These are phyloP conservation scores for Vimba vimba DNA, from an alignment of 2,113 vertebrate genomes.

Conservation along the genomic window DNA sequence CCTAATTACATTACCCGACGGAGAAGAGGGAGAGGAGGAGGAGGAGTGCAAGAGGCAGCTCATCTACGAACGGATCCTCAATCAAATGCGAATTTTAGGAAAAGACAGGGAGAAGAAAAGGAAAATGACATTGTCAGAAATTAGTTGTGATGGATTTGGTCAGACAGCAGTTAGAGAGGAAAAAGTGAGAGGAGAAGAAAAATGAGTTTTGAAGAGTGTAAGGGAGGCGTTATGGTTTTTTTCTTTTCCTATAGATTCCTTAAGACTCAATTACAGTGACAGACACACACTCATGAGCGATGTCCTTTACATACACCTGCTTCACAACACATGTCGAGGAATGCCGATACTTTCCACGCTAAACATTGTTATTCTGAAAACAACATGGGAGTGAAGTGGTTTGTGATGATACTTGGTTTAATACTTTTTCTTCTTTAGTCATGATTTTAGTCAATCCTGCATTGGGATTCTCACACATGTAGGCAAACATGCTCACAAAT, in stretches of 20 bases:
- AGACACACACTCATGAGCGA: conserved; percentile 10
- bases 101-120: conserved; percentile 28
- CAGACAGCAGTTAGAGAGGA: conserved; percentile 28
- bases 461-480: no score
- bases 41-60: not conserved
- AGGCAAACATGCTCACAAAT: not conserved
- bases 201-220: conserved; percentile 29
- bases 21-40: not conserved
- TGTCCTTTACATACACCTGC: not conserved
- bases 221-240: not conserved
- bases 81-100: conserved; percentile 26
- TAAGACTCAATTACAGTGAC: conserved; percentile 45
- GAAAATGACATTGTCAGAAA: conserved; percentile 42
- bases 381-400: not conserved
- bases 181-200: conserved; percentile 27
- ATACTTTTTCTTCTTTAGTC: not conserved
- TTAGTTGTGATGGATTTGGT: conserved; percentile 42
- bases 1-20: conserved; percentile 52
- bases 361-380: not conserved
- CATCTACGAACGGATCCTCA: not conserved
- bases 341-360: not conserved
- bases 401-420: not conserved
- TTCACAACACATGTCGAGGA: not conserved
- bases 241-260: conserved; percentile 37
- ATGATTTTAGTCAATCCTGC: no score